phyloP scores from a whole-genome alignment of 2,888 invertebrate species.

The Alcis repandata region DNA sequence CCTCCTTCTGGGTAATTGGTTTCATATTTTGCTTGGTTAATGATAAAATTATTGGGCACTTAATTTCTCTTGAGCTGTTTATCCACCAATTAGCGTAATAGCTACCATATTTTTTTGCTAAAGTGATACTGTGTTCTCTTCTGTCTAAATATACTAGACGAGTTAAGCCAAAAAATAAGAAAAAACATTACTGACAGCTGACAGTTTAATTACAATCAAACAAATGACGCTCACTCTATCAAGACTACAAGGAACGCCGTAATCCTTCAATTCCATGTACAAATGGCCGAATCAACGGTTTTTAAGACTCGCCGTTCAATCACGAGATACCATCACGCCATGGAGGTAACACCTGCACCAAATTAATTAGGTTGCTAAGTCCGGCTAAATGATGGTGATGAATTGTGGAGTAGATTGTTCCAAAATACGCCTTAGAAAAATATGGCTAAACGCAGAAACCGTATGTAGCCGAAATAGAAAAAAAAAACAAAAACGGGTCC shows the following conservation, averaged over 20 bases:
- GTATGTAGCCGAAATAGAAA: too few species aligned
- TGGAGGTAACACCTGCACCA: constrained; percentile 60
- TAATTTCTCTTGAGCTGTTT: background rate
- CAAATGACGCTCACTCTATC: constrained; percentile 17
- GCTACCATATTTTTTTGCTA: too few species aligned
- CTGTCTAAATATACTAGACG: too few species aligned
- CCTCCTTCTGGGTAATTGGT: constrained; percentile 19
- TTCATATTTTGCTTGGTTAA: constrained; percentile 6
- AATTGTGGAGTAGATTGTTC: constrained; percentile 43
- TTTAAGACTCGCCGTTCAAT: constrained; percentile 57
- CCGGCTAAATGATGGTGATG: constrained; percentile 59
- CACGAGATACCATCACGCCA: constrained; percentile 47
- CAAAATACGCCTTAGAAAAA: background rate
- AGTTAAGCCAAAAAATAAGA: background rate
- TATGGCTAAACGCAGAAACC: background rate
- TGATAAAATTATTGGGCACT: background rate
- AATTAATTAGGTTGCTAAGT: constrained; percentile 63
- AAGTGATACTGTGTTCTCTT: too few species aligned
- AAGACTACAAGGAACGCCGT: constrained; percentile 8
- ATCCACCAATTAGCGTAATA: too few species aligned
- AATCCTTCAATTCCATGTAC: constrained; percentile 32
- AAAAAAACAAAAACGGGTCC: too few species aligned
- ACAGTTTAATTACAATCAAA: constrained; percentile 10
- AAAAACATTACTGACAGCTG: background rate
- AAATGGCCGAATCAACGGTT: constrained; percentile 42